Conservation (phyloP, 2,113 vertebrate genomes). For the Rhipidura dahli region DNA sequence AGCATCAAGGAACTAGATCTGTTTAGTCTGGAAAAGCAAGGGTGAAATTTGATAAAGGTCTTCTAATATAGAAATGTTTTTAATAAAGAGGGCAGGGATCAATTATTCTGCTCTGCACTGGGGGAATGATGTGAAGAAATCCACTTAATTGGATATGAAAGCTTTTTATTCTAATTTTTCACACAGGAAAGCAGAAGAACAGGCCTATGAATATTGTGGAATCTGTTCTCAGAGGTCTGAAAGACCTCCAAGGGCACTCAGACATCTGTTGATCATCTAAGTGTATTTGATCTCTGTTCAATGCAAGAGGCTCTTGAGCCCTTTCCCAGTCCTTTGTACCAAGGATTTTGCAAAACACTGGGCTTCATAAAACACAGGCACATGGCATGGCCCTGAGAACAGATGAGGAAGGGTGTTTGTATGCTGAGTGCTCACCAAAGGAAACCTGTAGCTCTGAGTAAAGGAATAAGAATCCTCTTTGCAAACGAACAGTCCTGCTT, state of each 20-base stretch:
- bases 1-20: background rate
- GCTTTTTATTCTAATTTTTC: conserved; percentile 2
- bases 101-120: conserved; percentile 4
- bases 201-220: background rate
- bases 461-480: background rate
- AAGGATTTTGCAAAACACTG: background rate
- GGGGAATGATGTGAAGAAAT: conserved; percentile 26
- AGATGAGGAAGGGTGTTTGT: background rate
- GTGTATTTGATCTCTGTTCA: conserved; percentile 15
- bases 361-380: background rate
- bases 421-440: background rate
- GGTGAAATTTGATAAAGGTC: conserved; percentile 13
- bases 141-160: conserved; percentile 10
- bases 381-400: background rate
- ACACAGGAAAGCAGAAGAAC: background rate
- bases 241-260: conserved; percentile 16
- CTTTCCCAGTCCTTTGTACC: background rate
- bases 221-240: conserved; percentile 9
- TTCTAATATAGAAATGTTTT: background rate
- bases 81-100: conserved; percentile 40
- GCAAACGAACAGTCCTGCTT: background rate
- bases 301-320: conserved; percentile 1
- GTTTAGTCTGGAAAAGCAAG: conserved; percentile 34
- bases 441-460: background rate
- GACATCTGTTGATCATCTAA: conserved; percentile 34